Evolutionary conservation across 92 coral and sea anemone species (phyloP).

Genomic region (Porites divaricata): DNA sequence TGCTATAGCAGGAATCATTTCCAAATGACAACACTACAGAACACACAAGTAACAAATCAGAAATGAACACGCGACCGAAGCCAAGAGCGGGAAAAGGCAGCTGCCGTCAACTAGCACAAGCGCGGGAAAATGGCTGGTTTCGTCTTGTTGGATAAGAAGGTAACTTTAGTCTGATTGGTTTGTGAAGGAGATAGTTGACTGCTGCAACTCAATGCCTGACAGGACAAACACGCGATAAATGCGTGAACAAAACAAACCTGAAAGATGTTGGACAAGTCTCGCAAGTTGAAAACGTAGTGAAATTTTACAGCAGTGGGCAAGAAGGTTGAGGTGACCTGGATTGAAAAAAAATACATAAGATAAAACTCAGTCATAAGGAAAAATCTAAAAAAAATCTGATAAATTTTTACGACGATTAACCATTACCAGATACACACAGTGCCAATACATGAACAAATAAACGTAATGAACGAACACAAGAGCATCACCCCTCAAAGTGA

Average conservation of each 20-base stretch:
- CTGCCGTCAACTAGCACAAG: no score
- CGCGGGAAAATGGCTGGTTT: no score
- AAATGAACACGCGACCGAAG: neutral
- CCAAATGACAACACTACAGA: neutral
- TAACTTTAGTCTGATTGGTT: no score
- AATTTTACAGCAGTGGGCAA: constrained; percentile 98
- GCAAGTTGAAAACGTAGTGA: constrained; percentile 97
- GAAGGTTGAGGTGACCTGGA: constrained; percentile 93
- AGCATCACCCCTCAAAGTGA: no score
- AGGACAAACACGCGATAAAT: neutral
- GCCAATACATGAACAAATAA: no score
- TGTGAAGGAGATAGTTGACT: no score
- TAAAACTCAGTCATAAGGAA: neutral
- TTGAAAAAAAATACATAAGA: neutral
- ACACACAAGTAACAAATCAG: neutral
- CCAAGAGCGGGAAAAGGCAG: neutral
- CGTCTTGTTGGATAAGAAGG: no score
- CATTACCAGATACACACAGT: no score
- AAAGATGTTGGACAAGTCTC: constrained; percentile 98
- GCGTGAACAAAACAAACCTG: constrained; percentile 63
- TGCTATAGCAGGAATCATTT: no score
- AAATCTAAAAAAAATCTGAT: neutral
- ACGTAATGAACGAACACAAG: no score
- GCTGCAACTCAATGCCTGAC: neutral
- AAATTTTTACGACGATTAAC: no score